These are phyloP conservation scores for Megaustenia siamemsis DNA, from an alignment of 2,888 invertebrate species.

Conservation along the genomic window DNA sequence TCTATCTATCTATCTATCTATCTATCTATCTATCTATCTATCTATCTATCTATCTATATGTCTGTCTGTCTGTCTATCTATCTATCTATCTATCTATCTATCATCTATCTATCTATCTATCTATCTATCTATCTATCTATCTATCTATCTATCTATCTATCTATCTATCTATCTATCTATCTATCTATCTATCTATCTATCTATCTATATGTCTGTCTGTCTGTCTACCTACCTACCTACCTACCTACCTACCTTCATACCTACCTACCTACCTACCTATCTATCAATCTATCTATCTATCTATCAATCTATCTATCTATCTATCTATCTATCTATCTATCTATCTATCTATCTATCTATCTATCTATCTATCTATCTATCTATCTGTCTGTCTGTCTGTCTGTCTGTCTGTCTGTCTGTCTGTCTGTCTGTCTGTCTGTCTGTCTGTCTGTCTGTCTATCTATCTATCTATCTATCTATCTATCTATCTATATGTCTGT, in stretches of 20 bases:
- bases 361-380: neutral
- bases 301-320: neutral
- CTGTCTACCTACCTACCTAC: too few species aligned
- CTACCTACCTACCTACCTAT: too few species aligned
- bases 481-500: too few species aligned
- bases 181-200: slow-evolving; percentile 9
- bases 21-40: neutral
- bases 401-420: slow-evolving; percentile 9
- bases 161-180: slow-evolving; percentile 9
- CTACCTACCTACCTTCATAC: too few species aligned
- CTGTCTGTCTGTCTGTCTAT: slow-evolving; percentile 9
- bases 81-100: too few species aligned
- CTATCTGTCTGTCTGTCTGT: too few species aligned
- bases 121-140: slow-evolving; percentile 9
- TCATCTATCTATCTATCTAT: slow-evolving; percentile 9
- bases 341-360: neutral
- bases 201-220: too few species aligned
- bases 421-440: slow-evolving; percentile 9
- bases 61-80: too few species aligned
- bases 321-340: neutral
- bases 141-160: slow-evolving; percentile 9
- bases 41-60: too few species aligned
- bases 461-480: too few species aligned
- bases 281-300: slow-evolving; percentile 4
- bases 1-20: neutral